Base-by-base conservation (phyloP, 1,140 invertebrate genomes). In the Drosophila kanapiae region DNA sequence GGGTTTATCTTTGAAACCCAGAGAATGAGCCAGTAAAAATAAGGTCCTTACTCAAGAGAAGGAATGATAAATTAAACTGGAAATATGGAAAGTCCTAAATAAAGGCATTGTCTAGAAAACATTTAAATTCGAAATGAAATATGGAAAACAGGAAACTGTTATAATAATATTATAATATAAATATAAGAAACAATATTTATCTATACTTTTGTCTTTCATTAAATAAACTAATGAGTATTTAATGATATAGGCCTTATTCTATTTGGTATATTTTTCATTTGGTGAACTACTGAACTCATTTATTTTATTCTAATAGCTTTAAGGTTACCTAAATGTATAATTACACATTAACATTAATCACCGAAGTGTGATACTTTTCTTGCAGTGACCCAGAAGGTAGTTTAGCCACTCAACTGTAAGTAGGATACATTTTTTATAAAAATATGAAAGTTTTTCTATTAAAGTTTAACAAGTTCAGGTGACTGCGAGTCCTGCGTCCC, bases 381-480 rank as follows among this genome's bases (percentile, higher is more conserved):
- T 38, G 3, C 27, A 27, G 51, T 14, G 2, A 23, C 7, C 51
- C 18, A 38, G 1, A 27, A 56, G 18, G 0, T 37, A 27, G 10
- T 56, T 56, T 11, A 40, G n/a, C 54, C 54, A 27, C 35, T 57
- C 23, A 13, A 8, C 13, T 23, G 6, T 11, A 57, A 27, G 29
- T 35, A 4, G 14, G 38, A 35, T 23, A 10, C 14, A 35, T 62
- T 11, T 61, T 65, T 65, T 14, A 16, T 18, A 18, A 48, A 40
- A 67, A 49, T 68, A 33, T 40, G 47, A 51, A 68, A 51, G 37
- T 51, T 68, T 51, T 40, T 68, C 29, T 51, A 51, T 69, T 69
- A 69, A 68, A 68, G 63, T 68, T 51, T 49, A 16, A 65, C 38
- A 42, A 62, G 18, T 23, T 45, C 38, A 43, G 57, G 57, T 33